Base-by-base conservation (phyloP, 2,888 invertebrate species). In the Caenorhabditis imperialis region DNA sequence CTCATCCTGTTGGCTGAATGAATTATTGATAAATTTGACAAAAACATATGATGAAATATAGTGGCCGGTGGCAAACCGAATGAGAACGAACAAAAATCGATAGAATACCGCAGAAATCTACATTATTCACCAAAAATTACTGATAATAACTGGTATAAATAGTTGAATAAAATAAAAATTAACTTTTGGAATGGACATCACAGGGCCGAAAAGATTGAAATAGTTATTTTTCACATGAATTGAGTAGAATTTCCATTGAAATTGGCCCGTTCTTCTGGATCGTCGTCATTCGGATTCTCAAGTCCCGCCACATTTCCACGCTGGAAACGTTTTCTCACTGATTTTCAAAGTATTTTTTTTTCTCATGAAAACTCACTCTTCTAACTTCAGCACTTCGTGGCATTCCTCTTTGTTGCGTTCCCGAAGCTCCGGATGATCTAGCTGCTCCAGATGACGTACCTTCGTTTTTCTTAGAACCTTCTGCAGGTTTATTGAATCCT, bases 241-340 rank as follows among this genome's bases (percentile, higher is more conserved):
- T 81, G 80, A 14, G 82, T 82, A 8, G 79, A 79, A 42, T 82
- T 82, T 58, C 82, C 82, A 50, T 82, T 82, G 74, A 75, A 82
- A 45, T 63, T 82, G 0, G 78, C 79, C 5, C 50, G 16, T 20
- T 75, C 67, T 18, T 77, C 78, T 10, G 73, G 62, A 37, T 78
- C 77, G 18, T 67, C 61, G 12, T 62, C 73, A 23, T 78, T 73
- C 27, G 77, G 61, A 45, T 76, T 79, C 23, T 77, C 54, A 4
- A 79, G 58, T 10, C 79, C 75, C 5, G 75, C 67, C 14, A 80
- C 71, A 42, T 79, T 79, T 47, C 78, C 78, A 6, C 81, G 50
- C 78, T 77, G 50, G 16, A 77, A 75, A 67, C 30, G 2, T 20
- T 22, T 20, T 45, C 23, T 45, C 45, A 6, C 12, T 8, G 4